phyloP scores from a whole-genome alignment of 2,113 vertebrate species.

The Seriola quinqueradiata region DNA sequence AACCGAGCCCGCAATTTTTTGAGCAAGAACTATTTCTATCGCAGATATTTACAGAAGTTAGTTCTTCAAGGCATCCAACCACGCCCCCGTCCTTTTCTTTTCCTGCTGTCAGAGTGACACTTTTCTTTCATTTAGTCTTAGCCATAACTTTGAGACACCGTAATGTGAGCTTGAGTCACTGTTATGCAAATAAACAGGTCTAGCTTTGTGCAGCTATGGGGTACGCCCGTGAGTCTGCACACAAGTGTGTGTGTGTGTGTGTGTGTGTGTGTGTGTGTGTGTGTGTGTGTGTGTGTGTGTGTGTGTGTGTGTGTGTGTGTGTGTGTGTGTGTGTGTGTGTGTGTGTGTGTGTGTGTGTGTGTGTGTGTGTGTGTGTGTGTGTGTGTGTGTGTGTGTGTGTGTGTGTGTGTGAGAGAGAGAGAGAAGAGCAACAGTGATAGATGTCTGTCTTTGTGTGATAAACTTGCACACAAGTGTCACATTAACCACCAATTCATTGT shows the following conservation, averaged over 20 bases:
- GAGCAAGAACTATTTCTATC: constrained; percentile 72
- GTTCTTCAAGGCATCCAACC: constrained; percentile 17
- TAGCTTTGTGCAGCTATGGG: constrained; percentile 34
- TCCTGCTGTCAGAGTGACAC: constrained; percentile 37
- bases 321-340: neutral
- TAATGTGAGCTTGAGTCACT: constrained; percentile 45
- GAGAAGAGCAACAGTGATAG: constrained; percentile 4
- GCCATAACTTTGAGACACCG: constrained; percentile 22
- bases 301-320: neutral
- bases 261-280: constrained; percentile 2
- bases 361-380: neutral
- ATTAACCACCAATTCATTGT: constrained; percentile 13
- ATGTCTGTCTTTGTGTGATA: constrained; percentile 24
- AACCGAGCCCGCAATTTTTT: constrained; percentile 55
- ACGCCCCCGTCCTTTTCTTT: constrained; percentile 9
- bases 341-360: neutral
- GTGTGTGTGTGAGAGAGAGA: neutral
- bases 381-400: neutral
- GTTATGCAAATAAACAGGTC: constrained; percentile 65
- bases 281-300: constrained; percentile 3
- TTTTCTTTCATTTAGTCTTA: constrained; percentile 31
- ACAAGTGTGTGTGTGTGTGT: neutral
- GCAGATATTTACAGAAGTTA: constrained; percentile 55
- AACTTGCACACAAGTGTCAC: constrained; percentile 33
- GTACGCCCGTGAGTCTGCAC: neutral